Base-by-base conservation (phyloP, 2,797 vertebrate species). In the Mycteria americana region DNA sequence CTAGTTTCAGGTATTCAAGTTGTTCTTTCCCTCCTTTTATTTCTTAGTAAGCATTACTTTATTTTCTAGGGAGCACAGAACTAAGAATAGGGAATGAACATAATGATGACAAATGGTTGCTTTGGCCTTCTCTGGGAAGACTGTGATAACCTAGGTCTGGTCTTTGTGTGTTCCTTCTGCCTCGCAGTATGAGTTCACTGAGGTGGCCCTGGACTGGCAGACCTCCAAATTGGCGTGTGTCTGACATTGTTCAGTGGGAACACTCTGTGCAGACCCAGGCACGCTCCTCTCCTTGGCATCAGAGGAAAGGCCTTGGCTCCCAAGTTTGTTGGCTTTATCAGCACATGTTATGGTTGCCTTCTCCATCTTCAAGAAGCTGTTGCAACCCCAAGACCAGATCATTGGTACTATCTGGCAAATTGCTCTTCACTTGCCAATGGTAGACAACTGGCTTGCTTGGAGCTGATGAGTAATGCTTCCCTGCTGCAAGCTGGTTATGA, bases 211-310 rank as follows among this genome's bases (percentile, higher is more conserved):
- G 39, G 41, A 1, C 93, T 98, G 98, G 98, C 98, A 81, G 35
- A 14, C 6, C 65, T 97, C 97, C 98, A 95, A 28, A 18, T 85
- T 98, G 98, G 97, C 94, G 92, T 97, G 98, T 98, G 98, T 96
- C 98, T 97, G 85, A 96, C 96, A 98, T 98, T 98, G 98, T 97
- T 96, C 85, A 62, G 46, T 7, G 45, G 91, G 98, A 98, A 98
- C 96, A 75, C 93, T 97, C 64, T 96, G 97, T 98, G 94, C 97
- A 95, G 75, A 93, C 86, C 56, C 90, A 92, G 97, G 78, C 97
- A 95, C 41, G 57, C 97, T 98, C 95, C 97, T 98, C 97, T 98
- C 96, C 96, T 84, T 89, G 87, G 89, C 93, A 92, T 87, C 67
- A 68, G 45, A 95, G 96, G 56, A 62, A 79, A 94, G 77, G 37